Base-by-base conservation (phyloP, 2,888 invertebrate genomes). In the Ophonus ardosiacus region DNA sequence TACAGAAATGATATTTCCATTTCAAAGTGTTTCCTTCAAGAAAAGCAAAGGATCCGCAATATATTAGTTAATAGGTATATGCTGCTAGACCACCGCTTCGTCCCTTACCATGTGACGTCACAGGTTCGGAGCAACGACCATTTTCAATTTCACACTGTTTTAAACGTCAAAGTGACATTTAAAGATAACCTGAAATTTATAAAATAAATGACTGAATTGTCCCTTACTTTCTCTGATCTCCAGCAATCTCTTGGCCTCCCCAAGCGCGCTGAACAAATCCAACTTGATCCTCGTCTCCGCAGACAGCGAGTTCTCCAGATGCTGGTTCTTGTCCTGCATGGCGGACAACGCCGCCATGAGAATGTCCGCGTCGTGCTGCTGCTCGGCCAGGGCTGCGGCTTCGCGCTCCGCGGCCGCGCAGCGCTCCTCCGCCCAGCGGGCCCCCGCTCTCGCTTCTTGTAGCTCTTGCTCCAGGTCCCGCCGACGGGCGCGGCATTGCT, bases 211-310 rank as follows among this genome's bases (percentile, higher is more conserved):
- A 21, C 3, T 3, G 21, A 80, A 40, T 15, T 6, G 7, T 57
- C 82, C 92, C 94, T 93, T 91, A 97, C 97, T 95, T 89, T 97
- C 97, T 92, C 95, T 94, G 90, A 97, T 95, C 92, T 96, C 96
- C 89, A 98, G 93, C 91, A 97, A 96, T 84, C 98, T 93, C 91
- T 98, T 98, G 87, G 97, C 98, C 91, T 98, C 98, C 56, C 98
- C 98, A 81, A 99, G 95, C 87, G 99, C 99, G 87, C 98, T 97
- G 92, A 99, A 98, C 90, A 99, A 94, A 93, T 99, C 99, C 89
- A 99, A 94, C 93, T 99, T 99, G 92, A 99, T 96, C 89, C 98
- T 95, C 88, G 98, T 99, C 93, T 99, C 99, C 74, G 98, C 97
- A 86, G 97, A 98, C 88, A 99, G 94, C 90, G 97, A 97, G 90